Base-by-base conservation (phyloP, 1,140 invertebrate genomes). In the Cyclargus thomasi region DNA sequence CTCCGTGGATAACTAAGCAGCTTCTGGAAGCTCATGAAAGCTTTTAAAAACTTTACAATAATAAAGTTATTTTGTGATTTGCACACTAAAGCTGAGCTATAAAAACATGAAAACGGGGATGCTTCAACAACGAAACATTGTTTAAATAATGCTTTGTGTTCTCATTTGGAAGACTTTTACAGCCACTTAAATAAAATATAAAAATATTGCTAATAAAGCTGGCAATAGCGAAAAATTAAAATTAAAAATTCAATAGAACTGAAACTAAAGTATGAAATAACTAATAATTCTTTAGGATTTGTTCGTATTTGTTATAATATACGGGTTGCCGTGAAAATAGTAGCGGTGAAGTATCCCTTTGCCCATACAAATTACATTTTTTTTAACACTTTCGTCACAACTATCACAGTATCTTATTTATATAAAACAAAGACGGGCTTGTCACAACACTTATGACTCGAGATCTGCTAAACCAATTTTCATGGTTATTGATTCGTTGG, bases 1-100 rank as follows among this genome's bases (percentile, higher is more conserved):
- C 55, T 22, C 55, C 18, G 55, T 59, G 55, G 55, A 59, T 59
- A 59, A 59, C 17, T 59, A 59, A 59, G 55, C 55, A 59, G 55
- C 55, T 59, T 59, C 20, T 59, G 55, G 20, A 59, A 59, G 55
- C 55, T 22, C 20, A 20, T 20, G 55, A 59, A 59, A 59, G 55
- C 55, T 59, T 59, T 59, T 20, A 59, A 59, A 57, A 18, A 18
- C 53, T 59, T 59, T 59, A 18, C 20, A 59, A 18, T 59, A 59
- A 59, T 59, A 59, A 59, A 59, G 18, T 59, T 20, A 21, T 59
- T 59, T 18, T 59, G 55, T 59, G 55, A 59, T 59, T 59, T 59
- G 55, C 55, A 59, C 18, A 59, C 39, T 22, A 21, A 20, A 59
- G 18, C 55, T 59, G 5, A 10, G 55, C 55, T 20, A 59, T 20